A percentile compares a stretch with the other conserved stretches of the same genome.
phyloP scores from a whole-genome alignment of 2,888 invertebrate genomes.

The Drosophila atripex region DNA sequence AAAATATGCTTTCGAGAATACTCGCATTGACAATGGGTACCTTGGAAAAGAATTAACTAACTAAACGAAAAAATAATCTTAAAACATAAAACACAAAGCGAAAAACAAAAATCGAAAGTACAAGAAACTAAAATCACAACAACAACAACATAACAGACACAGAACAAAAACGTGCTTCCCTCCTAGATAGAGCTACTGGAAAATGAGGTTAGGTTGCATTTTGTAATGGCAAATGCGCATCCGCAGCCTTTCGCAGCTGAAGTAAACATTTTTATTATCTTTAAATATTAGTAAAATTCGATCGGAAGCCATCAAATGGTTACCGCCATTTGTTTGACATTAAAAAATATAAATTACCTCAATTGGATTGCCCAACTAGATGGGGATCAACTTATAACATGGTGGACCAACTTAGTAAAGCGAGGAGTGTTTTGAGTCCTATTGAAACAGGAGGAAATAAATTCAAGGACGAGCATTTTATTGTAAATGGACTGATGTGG shows the following conservation, averaged over 20 bases:
- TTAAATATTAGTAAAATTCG: too few relatives aligned
- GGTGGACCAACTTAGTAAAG: too few relatives aligned
- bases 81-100: conserved; percentile 2
- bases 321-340: too few relatives aligned
- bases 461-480: too few relatives aligned
- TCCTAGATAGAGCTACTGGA: neutral
- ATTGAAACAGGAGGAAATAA: too few relatives aligned
- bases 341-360: neutral
- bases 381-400: too few relatives aligned
- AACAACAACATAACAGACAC: conserved; percentile 2
- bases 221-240: neutral
- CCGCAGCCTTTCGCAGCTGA: too few relatives aligned
- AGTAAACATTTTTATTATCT: too few relatives aligned
- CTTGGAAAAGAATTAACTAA: conserved; percentile 7
- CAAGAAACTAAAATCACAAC: neutral
- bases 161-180: neutral
- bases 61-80: conserved; percentile 86
- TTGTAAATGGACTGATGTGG: too few relatives aligned
- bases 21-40: conserved; percentile 9
- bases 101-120: neutral
- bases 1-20: conserved; percentile 25
- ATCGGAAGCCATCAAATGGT: too few relatives aligned
- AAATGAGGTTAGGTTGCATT: conserved; percentile 6
- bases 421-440: too few relatives aligned
- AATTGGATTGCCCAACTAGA: neutral